A percentile compares a stretch with the other conserved stretches of the same genome.
phyloP scores from a whole-genome alignment of 2,888 invertebrate species.

The Mimachlamys varia region DNA sequence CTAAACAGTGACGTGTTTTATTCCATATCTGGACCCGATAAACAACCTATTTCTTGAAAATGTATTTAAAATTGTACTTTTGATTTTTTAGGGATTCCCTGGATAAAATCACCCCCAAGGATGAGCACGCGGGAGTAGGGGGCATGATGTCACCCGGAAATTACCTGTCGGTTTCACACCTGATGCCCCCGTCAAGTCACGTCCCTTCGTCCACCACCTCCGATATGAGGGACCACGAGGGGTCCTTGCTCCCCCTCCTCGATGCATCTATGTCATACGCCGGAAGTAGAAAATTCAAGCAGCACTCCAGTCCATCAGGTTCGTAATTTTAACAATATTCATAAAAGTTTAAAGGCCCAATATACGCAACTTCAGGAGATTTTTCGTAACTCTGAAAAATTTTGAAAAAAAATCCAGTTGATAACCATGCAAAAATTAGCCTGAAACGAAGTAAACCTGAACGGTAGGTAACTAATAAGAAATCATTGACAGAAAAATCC shows the following conservation, averaged over 20 bases:
- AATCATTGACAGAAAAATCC: too few species aligned
- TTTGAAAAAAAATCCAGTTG: too few species aligned
- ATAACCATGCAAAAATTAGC: too few species aligned
- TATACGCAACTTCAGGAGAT: too few species aligned
- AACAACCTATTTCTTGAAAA: not conserved
- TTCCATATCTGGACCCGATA: too few species aligned
- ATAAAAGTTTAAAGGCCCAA: too few species aligned
- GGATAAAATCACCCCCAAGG: constrained; percentile 55
- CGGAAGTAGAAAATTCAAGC: constrained; percentile 58
- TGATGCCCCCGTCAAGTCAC: constrained; percentile 63
- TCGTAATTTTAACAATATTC: not conserved
- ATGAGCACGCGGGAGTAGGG: constrained; percentile 52
- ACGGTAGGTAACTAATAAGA: too few species aligned
- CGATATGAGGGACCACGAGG: constrained; percentile 57
- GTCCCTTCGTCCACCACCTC: constrained; percentile 72
- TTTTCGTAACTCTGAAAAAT: too few species aligned
- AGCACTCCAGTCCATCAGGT: constrained; percentile 37
- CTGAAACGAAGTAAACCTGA: too few species aligned
- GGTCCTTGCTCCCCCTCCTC: constrained; percentile 52
- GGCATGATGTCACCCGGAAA: constrained; percentile 63
- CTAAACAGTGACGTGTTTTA: too few species aligned
- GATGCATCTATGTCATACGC: constrained; percentile 57
- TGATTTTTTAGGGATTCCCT: constrained; percentile 57
- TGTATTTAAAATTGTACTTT: not conserved
- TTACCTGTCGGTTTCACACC: constrained; percentile 62